Conservation (phyloP, 2,888 invertebrate genomes). For the Ophioninae sp. region DNA sequence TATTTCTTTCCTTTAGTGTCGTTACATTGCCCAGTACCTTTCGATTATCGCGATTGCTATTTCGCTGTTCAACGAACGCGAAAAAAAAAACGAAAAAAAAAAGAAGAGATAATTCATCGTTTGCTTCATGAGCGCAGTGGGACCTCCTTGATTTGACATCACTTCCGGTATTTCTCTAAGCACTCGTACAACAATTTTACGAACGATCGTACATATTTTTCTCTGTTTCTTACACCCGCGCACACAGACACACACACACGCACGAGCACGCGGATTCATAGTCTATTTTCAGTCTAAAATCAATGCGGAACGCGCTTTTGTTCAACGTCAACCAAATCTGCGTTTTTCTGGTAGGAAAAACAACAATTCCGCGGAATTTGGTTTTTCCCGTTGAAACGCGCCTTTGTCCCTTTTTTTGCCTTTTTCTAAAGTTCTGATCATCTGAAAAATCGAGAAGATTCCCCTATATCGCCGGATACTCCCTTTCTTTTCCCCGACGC, state of each 20-base stretch:
- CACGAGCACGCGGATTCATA: slow-evolving; percentile 8
- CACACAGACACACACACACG: slow-evolving; percentile 11
- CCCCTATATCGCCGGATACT: neutral
- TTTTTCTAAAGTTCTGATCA: slow-evolving; percentile 9
- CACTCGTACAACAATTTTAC: slow-evolving; percentile 3
- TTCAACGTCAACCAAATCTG: slow-evolving; percentile 42
- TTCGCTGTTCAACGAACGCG: neutral
- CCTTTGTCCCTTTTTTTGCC: neutral
- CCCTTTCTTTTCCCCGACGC: neutral
- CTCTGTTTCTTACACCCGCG: neutral
- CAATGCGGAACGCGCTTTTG: slow-evolving; percentile 41
- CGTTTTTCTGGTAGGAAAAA: slow-evolving; percentile 44
- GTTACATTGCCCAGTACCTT: neutral
- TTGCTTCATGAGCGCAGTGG: slow-evolving; percentile 17
- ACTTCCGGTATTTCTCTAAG: slow-evolving; percentile 5
- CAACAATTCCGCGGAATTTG: slow-evolving; percentile 20
- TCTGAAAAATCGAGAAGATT: slow-evolving; percentile 5
- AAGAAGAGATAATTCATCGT: neutral
- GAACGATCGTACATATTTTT: slow-evolving; percentile 3
- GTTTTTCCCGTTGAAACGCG: neutral
- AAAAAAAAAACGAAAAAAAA: neutral
- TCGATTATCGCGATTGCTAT: neutral
- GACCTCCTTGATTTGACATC: slow-evolving; percentile 27
- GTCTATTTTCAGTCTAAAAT: slow-evolving; percentile 54
- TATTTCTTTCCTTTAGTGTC: neutral